Conservation (phyloP, 1,140 invertebrate species). For the Leguminivora glycinivorella region DNA sequence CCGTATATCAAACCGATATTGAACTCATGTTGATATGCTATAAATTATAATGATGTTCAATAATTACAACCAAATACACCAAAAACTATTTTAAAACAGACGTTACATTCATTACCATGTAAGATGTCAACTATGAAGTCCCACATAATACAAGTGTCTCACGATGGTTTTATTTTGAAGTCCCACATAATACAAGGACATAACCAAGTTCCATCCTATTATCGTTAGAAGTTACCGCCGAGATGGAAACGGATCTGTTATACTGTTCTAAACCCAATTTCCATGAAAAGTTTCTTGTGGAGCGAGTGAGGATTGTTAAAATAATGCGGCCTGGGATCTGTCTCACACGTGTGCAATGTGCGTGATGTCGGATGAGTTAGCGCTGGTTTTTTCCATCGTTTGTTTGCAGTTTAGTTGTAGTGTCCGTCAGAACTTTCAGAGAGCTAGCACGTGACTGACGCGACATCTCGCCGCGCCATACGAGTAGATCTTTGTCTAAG, state of each 20-base stretch:
- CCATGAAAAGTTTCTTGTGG: background rate
- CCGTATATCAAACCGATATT: no score
- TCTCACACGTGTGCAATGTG: conserved; percentile 16
- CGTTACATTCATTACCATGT: background rate
- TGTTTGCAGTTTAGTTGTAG: background rate
- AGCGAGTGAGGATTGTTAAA: conserved; percentile 19
- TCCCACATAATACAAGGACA: background rate
- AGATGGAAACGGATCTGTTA: conserved; percentile 3
- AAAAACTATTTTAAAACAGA: no score
- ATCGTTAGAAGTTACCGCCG: background rate
- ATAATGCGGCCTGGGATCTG: background rate
- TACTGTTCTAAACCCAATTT: conserved; percentile 14
- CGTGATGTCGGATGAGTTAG: conserved; percentile 4
- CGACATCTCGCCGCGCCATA: no score
- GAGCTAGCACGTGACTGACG: no score
- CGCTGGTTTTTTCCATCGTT: background rate
- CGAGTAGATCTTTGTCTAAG: no score
- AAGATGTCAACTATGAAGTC: background rate
- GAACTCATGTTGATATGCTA: no score
- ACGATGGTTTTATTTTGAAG: no score
- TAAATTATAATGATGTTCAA: no score
- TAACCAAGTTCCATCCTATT: no score
- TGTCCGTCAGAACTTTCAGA: no score
- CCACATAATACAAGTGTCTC: background rate
- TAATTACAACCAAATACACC: no score